Evolutionary conservation across 92 coral and sea anemone species (phyloP).

Genomic region (Meandrina meandrites): DNA sequence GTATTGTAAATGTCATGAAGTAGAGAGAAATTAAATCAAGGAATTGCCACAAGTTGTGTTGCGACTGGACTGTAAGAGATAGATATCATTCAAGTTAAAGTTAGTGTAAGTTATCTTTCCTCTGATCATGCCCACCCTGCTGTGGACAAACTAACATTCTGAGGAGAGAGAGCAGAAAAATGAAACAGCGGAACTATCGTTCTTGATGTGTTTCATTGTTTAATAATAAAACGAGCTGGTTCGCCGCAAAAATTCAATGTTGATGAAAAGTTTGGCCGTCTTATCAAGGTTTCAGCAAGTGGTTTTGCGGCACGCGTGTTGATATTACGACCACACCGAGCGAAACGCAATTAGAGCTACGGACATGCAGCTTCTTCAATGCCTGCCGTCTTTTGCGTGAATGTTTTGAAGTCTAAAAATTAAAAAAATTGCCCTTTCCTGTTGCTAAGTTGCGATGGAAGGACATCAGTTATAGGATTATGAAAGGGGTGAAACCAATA

Average conservation of each 20-base stretch:
- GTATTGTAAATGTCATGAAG: background rate
- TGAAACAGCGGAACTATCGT: background rate
- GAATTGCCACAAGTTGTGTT: background rate
- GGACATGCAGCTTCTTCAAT: background rate
- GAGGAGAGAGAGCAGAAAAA: background rate
- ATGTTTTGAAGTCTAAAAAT: background rate
- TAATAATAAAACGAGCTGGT: slow-evolving; percentile 2
- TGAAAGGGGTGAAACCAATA: slow-evolving; percentile 76
- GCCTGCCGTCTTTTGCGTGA: slow-evolving; percentile 30
- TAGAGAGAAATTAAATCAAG: background rate
- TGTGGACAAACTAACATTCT: background rate
- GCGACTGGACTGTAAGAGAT: background rate
- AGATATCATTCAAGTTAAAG: slow-evolving; percentile 1
- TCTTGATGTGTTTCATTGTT: background rate
- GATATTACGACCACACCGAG: slow-evolving; percentile 34
- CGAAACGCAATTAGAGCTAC: slow-evolving; percentile 1
- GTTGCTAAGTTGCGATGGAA: slow-evolving; percentile 62
- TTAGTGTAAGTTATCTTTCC: background rate
- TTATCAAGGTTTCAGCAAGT: slow-evolving; percentile 38
- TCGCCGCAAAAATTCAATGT: slow-evolving; percentile 26
- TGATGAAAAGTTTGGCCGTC: slow-evolving; percentile 41
- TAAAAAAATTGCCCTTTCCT: slow-evolving; percentile 69
- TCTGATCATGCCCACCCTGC: slow-evolving; percentile 16
- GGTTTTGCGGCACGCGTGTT: slow-evolving; percentile 32
- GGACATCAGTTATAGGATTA: slow-evolving; percentile 58